phyloP scores from a whole-genome alignment of 2,797 vertebrate species.

The Onychomys arenicola region DNA sequence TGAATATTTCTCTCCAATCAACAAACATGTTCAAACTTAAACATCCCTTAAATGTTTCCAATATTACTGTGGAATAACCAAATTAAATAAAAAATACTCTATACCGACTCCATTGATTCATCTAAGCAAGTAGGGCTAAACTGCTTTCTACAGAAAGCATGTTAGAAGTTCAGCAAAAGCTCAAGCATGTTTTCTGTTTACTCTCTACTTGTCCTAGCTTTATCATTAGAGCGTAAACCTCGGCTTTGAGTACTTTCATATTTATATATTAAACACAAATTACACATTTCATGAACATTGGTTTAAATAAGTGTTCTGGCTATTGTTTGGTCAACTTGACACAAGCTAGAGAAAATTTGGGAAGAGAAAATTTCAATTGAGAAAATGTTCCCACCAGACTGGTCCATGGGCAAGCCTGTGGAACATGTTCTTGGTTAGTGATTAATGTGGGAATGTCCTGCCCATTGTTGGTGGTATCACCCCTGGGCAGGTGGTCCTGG shows the following conservation, averaged over 20 bases:
- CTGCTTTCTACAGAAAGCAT: background rate
- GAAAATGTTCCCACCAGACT: background rate
- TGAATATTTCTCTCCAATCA: slow-evolving; percentile 25
- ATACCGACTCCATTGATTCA: background rate
- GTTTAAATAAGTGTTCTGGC: background rate
- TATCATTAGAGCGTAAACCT: background rate
- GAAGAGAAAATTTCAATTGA: background rate
- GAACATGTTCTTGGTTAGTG: background rate
- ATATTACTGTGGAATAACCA: background rate
- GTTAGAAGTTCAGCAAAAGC: background rate
- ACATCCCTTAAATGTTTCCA: background rate
- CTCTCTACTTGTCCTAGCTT: background rate
- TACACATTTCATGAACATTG: background rate
- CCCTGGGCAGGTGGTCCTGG: too few species aligned
- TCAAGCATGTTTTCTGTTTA: background rate
- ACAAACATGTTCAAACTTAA: background rate
- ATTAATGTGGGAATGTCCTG: background rate
- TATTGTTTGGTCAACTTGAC: background rate
- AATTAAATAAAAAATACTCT: background rate
- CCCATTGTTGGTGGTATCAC: background rate
- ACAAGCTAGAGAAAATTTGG: background rate
- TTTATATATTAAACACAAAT: background rate
- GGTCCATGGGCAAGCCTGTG: background rate
- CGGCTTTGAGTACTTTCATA: background rate
- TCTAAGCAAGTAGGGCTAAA: background rate